Base-by-base conservation (phyloP, 2,888 invertebrate species). In the Sarcophaga subvicina region DNA sequence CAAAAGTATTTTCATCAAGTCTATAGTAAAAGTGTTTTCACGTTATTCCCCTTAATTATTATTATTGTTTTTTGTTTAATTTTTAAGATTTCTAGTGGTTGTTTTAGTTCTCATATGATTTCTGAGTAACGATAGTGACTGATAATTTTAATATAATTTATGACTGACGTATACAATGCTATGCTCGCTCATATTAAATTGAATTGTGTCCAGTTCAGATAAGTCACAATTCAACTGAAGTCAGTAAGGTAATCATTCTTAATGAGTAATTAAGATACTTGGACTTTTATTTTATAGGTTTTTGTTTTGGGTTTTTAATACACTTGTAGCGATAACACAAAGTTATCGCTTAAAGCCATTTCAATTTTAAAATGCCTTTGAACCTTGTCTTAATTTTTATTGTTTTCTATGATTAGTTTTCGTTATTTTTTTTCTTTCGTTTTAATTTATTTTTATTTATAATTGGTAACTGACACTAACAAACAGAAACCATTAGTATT, bases 181-280 rank as follows among this genome's bases (percentile, higher is more conserved):
- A 3, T 54, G 12, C 4, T 54, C 54, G 5, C 4, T 54, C 17
- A 17, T 10, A 37, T 10, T 37, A 10, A 37, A 37, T 37, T 37
- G 17, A 14, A 54, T 17, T 54, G 14, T 5, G 17, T 54, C 54
- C 54, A 54, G 14, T 54, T 54, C 17, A 54, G 54, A 14, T 14
- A 54, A 49, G 22, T 67, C 49, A 47, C 12, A 49, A 54, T 27
- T 27, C 59, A 70, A 71, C 49, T 69, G 54, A 69, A 76, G 70
- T 71, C 60, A 62, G 64, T 66, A 76, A 84, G 83, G 78, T 79
- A 87, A 87, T 84, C 83, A 71, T 49, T 54, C 71, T 37, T 66
- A 81, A 71, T 81, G 73, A 67, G 77, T 83, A 81, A 87, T 84
- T 87, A 76, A 83, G 81, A 75, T 78, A 80, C 45, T 83, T 69